phyloP scores from a whole-genome alignment of 2,888 invertebrate species.

The Pelosia muscerda region DNA sequence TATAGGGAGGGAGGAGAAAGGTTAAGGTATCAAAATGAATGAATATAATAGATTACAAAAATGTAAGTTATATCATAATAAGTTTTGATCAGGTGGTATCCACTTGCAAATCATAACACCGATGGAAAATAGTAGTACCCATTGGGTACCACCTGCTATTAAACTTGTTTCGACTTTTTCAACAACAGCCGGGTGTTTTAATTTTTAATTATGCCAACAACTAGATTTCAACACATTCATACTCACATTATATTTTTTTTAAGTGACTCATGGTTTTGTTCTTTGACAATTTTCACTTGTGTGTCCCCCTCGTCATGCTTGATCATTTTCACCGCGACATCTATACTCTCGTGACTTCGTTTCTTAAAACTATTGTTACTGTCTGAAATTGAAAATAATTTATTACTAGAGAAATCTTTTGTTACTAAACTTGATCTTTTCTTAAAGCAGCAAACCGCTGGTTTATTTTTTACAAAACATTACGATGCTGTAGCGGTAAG shows the following conservation, averaged over 20 bases:
- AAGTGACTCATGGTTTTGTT: constrained; percentile 67
- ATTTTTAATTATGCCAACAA: no score
- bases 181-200: no score
- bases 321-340: constrained; percentile 75
- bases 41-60: no score
- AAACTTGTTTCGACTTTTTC: no score
- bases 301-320: constrained; percentile 67
- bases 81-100: no score
- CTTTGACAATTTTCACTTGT: constrained; percentile 58
- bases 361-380: constrained; percentile 43
- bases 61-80: no score
- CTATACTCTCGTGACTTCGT: constrained; percentile 58
- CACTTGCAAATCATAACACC: no score
- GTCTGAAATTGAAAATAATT: constrained; percentile 11
- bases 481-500: no score
- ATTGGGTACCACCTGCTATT: no score
- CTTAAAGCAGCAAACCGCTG: not conserved
- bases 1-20: no score
- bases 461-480: not conserved
- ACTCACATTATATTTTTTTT: constrained; percentile 81
- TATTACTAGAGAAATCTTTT: constrained; percentile 13
- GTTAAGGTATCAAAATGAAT: no score
- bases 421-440: not conserved
- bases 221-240: constrained; percentile 1
- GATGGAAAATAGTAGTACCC: no score